Base-by-base conservation (phyloP, 2,113 vertebrate species). In the Eublepharis macularius region DNA sequence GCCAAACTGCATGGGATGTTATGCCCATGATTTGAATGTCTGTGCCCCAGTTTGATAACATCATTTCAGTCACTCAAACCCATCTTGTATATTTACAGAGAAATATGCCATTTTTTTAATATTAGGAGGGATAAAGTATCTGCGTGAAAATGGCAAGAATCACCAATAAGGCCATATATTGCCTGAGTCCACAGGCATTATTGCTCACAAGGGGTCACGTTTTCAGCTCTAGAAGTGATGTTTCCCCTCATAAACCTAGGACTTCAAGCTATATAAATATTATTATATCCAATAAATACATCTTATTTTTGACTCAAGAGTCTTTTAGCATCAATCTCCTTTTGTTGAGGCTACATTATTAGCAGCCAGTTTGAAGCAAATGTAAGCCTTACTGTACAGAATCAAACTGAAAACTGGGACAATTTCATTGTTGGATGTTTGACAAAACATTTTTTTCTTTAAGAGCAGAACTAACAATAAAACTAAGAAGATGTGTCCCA, bases 181-280 rank as follows among this genome's bases (percentile, higher is more conserved):
- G 41, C 78, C 66, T 88, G 14, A 70, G 79, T 90, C 73, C 74
- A 57, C 47, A 83, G 77, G 60, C 82, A 14, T 86, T 91, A 84
- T 78, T 86, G 80, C 17, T 51, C 69, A 77, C 26, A 36, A 73
- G 75, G 87, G 78, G 57, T 80, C 47, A 73, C 41, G 77, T 83
- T 92, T 85, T 85, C 75, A 94, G 24, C 45, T 21, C 66, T 74
- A 60, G 51, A 84, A 36, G 47, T 76, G 90, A 86, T 17, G 89
- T 65, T 84, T 93, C 21, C 57, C 65, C 43, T 74, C 75, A 87
- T 66, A 86, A 89, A 85, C 54, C 57, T 73, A 90, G 76, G 90
- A 81, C 51, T 88, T 57, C 82, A 57, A 82, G 82, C 82, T 87
- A 32, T 80, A 72, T 45, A 36, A 89, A 84, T 89, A 92, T 92